phyloP scores from a whole-genome alignment of 2,797 vertebrate species.

The Tangara arthus region DNA sequence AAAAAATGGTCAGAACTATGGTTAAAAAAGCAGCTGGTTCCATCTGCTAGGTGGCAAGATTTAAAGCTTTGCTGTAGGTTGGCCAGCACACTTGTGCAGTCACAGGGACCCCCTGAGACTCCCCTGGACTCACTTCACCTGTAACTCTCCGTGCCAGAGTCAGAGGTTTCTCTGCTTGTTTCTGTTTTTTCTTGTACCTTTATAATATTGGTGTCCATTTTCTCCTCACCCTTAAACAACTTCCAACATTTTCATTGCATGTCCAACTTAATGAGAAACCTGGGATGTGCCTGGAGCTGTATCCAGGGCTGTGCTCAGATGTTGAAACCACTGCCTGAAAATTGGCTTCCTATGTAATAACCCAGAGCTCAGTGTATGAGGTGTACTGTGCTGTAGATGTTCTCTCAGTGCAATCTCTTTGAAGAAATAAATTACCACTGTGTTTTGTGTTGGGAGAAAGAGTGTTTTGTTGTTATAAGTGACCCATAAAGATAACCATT shows the following conservation, averaged over 20 bases:
- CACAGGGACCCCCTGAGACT: background rate
- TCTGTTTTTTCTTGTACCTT: background rate
- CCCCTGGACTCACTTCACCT: background rate
- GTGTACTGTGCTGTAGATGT: constrained; percentile 24
- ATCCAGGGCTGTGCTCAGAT: constrained; percentile 32
- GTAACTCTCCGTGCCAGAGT: background rate
- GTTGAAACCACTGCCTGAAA: constrained; percentile 43
- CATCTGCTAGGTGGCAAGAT: background rate
- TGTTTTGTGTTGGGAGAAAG: constrained; percentile 39
- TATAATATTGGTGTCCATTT: constrained; percentile 20
- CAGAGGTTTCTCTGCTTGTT: background rate
- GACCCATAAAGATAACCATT: constrained; percentile 58
- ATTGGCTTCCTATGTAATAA: constrained; percentile 40
- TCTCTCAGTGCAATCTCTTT: constrained; percentile 57
- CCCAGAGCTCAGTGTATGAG: constrained; percentile 34
- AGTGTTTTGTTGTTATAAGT: constrained; percentile 67
- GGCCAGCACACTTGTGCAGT: background rate
- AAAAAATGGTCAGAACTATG: background rate
- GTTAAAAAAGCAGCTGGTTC: background rate
- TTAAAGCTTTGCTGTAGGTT: background rate
- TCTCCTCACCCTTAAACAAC: constrained; percentile 16
- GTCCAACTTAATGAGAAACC: constrained; percentile 54
- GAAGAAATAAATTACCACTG: constrained; percentile 61
- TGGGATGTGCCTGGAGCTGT: constrained; percentile 36
- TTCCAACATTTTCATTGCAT: constrained; percentile 36